Evolutionary conservation across 2,113 vertebrate genomes (phyloP).

Genomic region (Bos taurus): DNA sequence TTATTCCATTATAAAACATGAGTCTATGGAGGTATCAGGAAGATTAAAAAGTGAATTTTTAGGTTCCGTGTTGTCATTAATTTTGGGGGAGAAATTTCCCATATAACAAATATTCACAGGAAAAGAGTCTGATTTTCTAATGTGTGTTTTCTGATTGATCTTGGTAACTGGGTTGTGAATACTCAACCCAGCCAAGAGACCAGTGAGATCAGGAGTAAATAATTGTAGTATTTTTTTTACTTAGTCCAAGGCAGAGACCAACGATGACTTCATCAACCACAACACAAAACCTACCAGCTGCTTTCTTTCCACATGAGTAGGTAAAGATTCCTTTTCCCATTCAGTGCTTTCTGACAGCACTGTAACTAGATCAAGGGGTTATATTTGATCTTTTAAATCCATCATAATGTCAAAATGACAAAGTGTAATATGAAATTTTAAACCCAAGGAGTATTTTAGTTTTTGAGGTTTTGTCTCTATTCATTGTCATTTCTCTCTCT

Average conservation of each 20-base stretch:
- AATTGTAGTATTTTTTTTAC: background rate
- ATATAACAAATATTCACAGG: background rate
- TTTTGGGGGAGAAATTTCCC: background rate
- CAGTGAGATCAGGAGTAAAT: background rate
- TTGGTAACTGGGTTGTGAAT: background rate
- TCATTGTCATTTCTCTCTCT: background rate
- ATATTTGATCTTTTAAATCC: conserved; percentile 42
- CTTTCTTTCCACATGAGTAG: background rate
- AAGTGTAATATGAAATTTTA: conserved; percentile 3
- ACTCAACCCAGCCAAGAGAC: background rate
- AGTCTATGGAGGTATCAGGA: background rate
- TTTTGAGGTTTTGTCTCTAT: background rate
- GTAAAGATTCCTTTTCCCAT: background rate
- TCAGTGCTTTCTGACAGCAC: background rate
- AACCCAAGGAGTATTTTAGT: conserved; percentile 14
- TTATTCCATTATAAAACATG: background rate
- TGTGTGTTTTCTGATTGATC: background rate
- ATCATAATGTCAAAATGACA: background rate
- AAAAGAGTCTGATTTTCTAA: background rate
- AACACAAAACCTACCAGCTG: conserved; percentile 14
- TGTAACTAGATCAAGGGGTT: background rate
- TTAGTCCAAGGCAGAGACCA: background rate
- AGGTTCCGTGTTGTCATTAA: background rate
- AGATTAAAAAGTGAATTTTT: background rate
- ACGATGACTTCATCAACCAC: background rate